phyloP scores from a whole-genome alignment of 2,113 vertebrate species.

The Brachypteracias leptosomus region DNA sequence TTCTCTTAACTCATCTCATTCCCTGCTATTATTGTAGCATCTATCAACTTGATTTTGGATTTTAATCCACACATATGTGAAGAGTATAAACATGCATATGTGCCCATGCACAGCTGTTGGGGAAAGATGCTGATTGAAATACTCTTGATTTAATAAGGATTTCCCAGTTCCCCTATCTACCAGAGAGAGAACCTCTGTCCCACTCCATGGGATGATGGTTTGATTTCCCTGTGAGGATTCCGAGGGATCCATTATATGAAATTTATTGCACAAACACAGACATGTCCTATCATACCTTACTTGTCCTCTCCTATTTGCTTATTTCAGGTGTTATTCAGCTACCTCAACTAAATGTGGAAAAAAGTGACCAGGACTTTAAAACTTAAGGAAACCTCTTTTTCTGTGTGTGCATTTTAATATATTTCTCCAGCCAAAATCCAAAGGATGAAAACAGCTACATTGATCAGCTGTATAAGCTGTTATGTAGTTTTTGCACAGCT shows the following conservation, averaged over 20 bases:
- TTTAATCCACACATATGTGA: not conserved
- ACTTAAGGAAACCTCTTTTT: not conserved
- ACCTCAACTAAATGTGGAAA: not conserved
- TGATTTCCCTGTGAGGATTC: not conserved
- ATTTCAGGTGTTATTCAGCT: not conserved
- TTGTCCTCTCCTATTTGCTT: not conserved
- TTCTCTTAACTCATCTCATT: not conserved
- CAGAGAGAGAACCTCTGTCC: not conserved
- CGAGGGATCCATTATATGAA: not conserved
- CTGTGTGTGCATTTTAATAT: not conserved
- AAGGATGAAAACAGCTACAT: not conserved
- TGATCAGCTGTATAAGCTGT: not conserved
- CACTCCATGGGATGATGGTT: not conserved
- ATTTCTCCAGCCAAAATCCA: not conserved
- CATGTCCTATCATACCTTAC: not conserved
- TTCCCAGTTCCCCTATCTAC: not conserved
- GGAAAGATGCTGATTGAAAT: not conserved
- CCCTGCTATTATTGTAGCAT: not conserved
- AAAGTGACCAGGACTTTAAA: not conserved
- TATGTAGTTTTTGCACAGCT: not conserved
- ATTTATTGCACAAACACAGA: not conserved
- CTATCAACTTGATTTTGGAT: not conserved
- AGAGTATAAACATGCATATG: not conserved
- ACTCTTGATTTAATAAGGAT: not conserved
- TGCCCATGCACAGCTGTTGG: not conserved